Percentiles rank a stretch among this genome's conserved stretches.
Evolutionary conservation across 2,888 invertebrate genomes (phyloP).

Genomic region (Melanotus villosus): DNA sequence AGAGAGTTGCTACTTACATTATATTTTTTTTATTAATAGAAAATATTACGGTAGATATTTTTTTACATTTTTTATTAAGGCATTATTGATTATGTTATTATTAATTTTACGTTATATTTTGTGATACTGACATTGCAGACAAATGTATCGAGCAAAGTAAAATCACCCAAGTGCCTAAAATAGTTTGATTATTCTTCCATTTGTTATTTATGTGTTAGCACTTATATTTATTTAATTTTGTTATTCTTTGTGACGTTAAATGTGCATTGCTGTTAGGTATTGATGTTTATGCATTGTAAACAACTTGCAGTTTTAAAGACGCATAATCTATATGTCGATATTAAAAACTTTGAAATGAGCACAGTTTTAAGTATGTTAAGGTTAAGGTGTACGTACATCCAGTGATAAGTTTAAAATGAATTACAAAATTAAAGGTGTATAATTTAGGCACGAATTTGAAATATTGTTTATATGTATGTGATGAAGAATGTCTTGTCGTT

Average conservation of each 20-base stretch:
- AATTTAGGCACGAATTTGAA: conserved; percentile 11
- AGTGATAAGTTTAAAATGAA: not conserved
- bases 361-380: conserved; percentile 20
- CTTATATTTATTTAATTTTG: conserved; percentile 40
- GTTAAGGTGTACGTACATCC: not conserved
- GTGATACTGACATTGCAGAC: conserved; percentile 44
- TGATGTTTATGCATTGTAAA: conserved; percentile 18
- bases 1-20: conserved; percentile 22
- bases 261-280: conserved; percentile 36
- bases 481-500: conserved; percentile 4
- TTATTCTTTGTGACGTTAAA: conserved; percentile 40
- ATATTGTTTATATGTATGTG: conserved; percentile 5
- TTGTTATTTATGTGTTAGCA: conserved; percentile 31
- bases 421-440: not conserved
- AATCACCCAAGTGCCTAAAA: conserved; percentile 52
- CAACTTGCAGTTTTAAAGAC: conserved; percentile 7
- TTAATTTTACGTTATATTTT: conserved; percentile 26
- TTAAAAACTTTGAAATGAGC: conserved; percentile 1
- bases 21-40: conserved; percentile 14
- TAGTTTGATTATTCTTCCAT: conserved; percentile 40
- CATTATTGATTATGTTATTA: conserved; percentile 33
- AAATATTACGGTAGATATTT: conserved; percentile 27
- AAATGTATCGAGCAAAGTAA: conserved; percentile 40
- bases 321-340: conserved; percentile 3
- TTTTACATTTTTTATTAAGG: conserved; percentile 28